A percentile compares a stretch with the other conserved stretches of the same genome.
Evolutionary conservation across 2,797 vertebrate species (phyloP).

Genomic region (Antrozous pallidus): DNA sequence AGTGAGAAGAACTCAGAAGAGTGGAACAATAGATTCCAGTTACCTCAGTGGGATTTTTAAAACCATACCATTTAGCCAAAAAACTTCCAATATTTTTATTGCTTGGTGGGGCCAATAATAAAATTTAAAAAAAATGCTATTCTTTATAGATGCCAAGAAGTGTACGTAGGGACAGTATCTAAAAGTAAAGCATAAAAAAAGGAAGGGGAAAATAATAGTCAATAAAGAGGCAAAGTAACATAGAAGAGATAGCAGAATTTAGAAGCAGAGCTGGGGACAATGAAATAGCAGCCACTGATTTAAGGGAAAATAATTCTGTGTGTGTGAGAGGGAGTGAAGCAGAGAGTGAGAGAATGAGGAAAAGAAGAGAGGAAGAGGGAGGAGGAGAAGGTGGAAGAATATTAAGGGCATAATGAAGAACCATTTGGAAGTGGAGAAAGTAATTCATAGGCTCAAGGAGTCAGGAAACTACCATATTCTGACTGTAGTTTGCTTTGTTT

Average conservation of each 20-base stretch:
- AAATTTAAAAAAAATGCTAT: not conserved
- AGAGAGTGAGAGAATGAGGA: not conserved
- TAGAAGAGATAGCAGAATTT: not conserved
- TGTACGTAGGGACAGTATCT: not conserved
- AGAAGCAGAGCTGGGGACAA: not conserved
- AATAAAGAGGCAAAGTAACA: not conserved
- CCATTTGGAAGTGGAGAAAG: not conserved
- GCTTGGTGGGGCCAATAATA: not conserved
- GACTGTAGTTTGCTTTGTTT: not conserved
- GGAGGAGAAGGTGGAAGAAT: not conserved
- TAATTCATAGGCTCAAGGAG: not conserved
- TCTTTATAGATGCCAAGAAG: not conserved
- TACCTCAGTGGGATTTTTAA: not conserved
- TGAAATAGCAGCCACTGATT: not conserved
- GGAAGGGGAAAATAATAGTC: not conserved
- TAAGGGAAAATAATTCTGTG: not conserved
- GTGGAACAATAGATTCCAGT: not conserved
- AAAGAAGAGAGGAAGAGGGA: accelerated
- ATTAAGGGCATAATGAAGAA: not conserved
- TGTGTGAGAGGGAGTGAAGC: not conserved
- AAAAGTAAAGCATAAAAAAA: not conserved
- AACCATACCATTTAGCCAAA: not conserved
- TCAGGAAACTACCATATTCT: not conserved
- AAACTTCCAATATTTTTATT: not conserved
- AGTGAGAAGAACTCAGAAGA: not conserved